phyloP scores from a whole-genome alignment of 23 tunicate species.

The Aplidium turbinatum region DNA sequence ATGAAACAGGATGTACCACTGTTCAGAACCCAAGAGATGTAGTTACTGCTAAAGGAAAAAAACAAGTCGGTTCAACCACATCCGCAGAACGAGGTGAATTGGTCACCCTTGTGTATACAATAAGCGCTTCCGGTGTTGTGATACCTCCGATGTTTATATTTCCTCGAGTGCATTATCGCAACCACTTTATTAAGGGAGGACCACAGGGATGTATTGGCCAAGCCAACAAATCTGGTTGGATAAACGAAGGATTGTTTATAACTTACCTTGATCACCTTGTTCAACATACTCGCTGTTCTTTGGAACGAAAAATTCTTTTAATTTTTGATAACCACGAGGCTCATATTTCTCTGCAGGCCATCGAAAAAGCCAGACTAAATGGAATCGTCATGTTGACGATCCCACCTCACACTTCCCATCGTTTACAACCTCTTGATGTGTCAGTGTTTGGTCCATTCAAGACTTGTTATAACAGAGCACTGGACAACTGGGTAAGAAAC shows the following conservation, averaged over 20 bases:
- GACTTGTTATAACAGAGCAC: conserved; percentile 3
- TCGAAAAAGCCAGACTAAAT: neutral
- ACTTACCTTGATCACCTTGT: conserved; percentile 2
- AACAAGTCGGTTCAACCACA: conserved; percentile 15
- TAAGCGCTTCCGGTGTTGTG: conserved; percentile 2
- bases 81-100: conserved; percentile 13
- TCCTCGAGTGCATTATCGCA: neutral
- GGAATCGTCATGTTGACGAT: conserved; percentile 26
- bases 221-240: neutral
- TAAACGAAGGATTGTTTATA: conserved; percentile 5
- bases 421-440: conserved; percentile 3
- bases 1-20: conserved; percentile 25
- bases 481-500: conserved; percentile 10
- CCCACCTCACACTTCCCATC: conserved; percentile 8
- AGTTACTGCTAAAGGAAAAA: conserved; percentile 3
- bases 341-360: conserved; percentile 8
- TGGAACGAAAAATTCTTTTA: neutral
- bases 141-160: conserved; percentile 20
- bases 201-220: conserved; percentile 15
- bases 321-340: conserved; percentile 9
- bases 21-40: conserved; percentile 15
- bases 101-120: neutral
- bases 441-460: conserved; percentile 13
- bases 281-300: neutral
- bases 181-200: neutral